Conservation (phyloP, 2,113 vertebrate species). For the Stercorarius parasiticus region DNA sequence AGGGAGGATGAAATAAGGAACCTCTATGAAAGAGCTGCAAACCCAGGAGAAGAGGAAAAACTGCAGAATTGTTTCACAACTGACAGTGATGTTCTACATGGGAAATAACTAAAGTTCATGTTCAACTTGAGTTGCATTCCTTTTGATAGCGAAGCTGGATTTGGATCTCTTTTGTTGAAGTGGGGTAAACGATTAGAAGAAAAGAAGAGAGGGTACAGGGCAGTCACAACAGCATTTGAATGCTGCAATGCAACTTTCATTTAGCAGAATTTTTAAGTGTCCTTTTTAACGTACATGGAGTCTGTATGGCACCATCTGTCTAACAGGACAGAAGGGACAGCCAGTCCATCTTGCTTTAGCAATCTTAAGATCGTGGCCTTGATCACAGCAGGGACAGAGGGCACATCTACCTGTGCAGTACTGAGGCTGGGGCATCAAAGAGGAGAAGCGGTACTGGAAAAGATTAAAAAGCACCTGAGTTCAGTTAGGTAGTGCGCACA, state of each 20-base stretch:
- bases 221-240: background rate
- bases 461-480: background rate
- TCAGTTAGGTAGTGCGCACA: background rate
- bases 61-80: background rate
- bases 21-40: background rate
- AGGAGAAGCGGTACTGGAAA: background rate
- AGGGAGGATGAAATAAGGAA: background rate
- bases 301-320: background rate
- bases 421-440: background rate
- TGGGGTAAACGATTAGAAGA: background rate
- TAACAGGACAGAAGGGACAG: background rate
- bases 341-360: background rate
- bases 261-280: background rate
- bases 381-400: background rate
- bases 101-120: background rate
- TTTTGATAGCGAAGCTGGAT: background rate
- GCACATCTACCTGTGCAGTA: background rate
- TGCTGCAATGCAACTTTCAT: background rate
- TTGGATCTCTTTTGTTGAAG: background rate
- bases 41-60: background rate
- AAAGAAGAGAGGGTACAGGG: background rate
- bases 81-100: background rate
- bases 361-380: background rate
- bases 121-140: background rate
- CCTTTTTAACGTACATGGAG: background rate